Conservation (phyloP, 2,888 invertebrate genomes). For the Xestia rhomboidea region DNA sequence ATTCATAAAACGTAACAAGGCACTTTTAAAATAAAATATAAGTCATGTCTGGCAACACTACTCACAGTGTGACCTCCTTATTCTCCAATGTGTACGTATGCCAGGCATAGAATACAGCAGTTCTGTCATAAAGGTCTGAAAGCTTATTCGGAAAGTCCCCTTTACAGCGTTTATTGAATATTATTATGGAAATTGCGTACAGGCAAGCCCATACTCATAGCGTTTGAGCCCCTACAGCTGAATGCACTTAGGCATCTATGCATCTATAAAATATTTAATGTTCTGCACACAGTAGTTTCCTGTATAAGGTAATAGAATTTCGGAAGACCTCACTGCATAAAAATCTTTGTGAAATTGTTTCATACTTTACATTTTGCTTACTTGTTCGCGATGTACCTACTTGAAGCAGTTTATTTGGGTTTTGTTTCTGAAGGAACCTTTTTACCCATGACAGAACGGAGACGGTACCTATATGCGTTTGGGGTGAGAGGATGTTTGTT, state of each 20-base stretch:
- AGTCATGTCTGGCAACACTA: slow-evolving; percentile 19
- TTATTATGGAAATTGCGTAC: slow-evolving; percentile 66
- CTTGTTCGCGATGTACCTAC: not conserved
- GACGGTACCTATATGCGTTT: too few species aligned
- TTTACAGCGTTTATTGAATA: slow-evolving; percentile 64
- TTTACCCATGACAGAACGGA: too few species aligned
- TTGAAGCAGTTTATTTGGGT: not conserved
- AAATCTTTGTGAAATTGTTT: slow-evolving; percentile 52
- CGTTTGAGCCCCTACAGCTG: slow-evolving; percentile 56
- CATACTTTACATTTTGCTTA: slow-evolving; percentile 12
- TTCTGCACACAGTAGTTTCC: slow-evolving; percentile 51
- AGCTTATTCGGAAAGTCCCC: slow-evolving; percentile 57
- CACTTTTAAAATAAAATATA: slow-evolving; percentile 6
- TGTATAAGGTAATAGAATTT: slow-evolving; percentile 62
- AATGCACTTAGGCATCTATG: slow-evolving; percentile 61
- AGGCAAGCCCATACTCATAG: slow-evolving; percentile 39
- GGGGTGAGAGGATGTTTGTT: too few species aligned
- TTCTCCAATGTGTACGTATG: slow-evolving; percentile 19
- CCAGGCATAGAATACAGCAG: slow-evolving; percentile 28
- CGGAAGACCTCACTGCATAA: slow-evolving; percentile 41
- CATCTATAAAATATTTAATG: slow-evolving; percentile 64
- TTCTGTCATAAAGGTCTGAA: slow-evolving; percentile 51
- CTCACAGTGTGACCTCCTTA: slow-evolving; percentile 24
- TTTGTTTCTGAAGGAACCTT: not conserved
- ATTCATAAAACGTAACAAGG: not conserved